Evolutionary conservation across 1,140 invertebrate genomes (phyloP).

Genomic region (Pseudomyrmex flavicornis): DNA sequence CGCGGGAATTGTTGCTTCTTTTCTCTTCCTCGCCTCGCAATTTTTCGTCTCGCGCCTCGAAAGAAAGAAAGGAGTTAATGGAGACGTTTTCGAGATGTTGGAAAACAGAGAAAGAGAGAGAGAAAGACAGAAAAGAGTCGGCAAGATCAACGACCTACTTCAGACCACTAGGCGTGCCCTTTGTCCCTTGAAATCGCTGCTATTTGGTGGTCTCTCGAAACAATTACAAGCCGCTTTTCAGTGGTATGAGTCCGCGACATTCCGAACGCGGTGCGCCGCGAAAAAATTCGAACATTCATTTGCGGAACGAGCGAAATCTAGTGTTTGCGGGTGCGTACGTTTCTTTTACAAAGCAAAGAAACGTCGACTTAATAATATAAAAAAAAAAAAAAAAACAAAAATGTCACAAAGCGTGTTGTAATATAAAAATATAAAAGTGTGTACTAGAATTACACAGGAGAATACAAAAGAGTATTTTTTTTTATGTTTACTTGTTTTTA

Average conservation of each 20-base stretch:
- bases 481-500: too few relatives aligned
- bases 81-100: constrained; percentile 47
- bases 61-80: constrained; percentile 59
- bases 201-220: constrained; percentile 13
- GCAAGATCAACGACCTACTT: constrained; percentile 50
- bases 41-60: constrained; percentile 47
- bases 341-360: too few relatives aligned
- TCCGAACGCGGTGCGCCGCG: background rate
- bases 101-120: constrained; percentile 40
- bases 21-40: constrained; percentile 34
- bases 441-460: background rate
- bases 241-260: background rate
- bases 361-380: too few relatives aligned
- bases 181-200: constrained; percentile 42
- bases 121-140: background rate
- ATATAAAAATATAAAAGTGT: too few relatives aligned
- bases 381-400: background rate
- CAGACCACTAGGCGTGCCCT: constrained; percentile 17
- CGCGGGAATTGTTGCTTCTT: constrained; percentile 31
- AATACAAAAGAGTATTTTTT: too few relatives aligned
- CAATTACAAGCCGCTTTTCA: constrained; percentile 33
- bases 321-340: background rate
- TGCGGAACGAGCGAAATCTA: background rate
- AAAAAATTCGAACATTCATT: background rate
- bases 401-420: too few relatives aligned